phyloP scores from a whole-genome alignment of 2,888 invertebrate species.

The Suillia variegata region DNA sequence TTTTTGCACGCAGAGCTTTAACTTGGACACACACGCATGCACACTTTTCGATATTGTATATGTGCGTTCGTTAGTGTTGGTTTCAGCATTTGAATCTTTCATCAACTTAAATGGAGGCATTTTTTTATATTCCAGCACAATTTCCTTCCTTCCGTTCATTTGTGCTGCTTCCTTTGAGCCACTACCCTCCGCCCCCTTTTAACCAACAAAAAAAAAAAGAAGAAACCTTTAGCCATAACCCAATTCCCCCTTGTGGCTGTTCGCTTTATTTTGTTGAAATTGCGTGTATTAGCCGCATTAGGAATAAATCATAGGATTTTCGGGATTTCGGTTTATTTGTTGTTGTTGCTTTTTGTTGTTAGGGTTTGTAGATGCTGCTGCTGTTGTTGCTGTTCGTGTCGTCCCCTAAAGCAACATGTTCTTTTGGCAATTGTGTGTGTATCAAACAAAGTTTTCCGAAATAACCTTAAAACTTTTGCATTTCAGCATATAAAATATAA shows the following conservation, averaged over 20 bases:
- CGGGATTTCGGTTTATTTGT: conserved; percentile 40
- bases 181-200: too few species aligned
- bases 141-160: neutral
- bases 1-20: too few species aligned
- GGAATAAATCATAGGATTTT: conserved; percentile 52
- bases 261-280: neutral
- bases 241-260: too few species aligned
- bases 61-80: neutral
- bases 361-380: neutral
- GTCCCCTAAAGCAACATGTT: neutral
- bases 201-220: too few species aligned
- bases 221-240: too few species aligned
- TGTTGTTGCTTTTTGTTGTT: neutral
- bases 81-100: neutral
- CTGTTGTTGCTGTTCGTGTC: neutral
- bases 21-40: neutral
- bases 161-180: neutral
- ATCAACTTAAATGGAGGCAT: neutral
- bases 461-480: too few species aligned
- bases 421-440: neutral
- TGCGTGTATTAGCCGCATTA: conserved; percentile 30
- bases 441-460: neutral
- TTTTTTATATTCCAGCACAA: neutral
- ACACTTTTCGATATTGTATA: neutral
- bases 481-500: too few species aligned